Evolutionary conservation across 2,113 vertebrate genomes (phyloP).

Genomic region (Elephantulus edwardii): DNA sequence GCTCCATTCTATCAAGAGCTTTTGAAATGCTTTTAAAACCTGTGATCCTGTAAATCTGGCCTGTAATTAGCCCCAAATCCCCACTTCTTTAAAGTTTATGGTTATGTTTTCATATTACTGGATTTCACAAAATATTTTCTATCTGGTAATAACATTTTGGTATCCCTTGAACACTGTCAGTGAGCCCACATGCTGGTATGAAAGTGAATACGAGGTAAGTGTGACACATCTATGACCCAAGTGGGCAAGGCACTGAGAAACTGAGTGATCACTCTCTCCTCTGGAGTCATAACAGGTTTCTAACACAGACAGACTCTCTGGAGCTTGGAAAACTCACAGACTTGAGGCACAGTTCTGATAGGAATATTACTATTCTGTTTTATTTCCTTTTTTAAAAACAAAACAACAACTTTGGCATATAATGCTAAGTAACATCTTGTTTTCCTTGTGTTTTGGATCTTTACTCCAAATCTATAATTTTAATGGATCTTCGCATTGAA

Average conservation of each 20-base stretch:
- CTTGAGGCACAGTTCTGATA: background rate
- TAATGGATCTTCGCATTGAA: background rate
- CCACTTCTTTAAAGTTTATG: background rate
- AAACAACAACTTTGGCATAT: background rate
- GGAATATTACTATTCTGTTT: conserved; percentile 21
- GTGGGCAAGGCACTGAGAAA: background rate
- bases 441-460: background rate
- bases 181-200: no score
- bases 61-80: background rate
- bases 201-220: background rate
- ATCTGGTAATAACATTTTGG: background rate
- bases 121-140: background rate
- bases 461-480: background rate
- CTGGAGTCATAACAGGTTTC: background rate
- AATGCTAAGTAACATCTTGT: background rate
- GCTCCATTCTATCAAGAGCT: background rate
- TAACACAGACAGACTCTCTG: background rate
- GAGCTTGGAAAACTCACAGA: background rate
- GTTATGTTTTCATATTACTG: background rate
- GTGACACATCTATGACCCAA: background rate
- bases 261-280: background rate
- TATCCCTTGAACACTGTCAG: background rate
- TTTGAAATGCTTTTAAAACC: background rate
- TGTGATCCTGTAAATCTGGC: background rate
- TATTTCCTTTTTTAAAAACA: background rate